Evolutionary conservation across 2,888 invertebrate genomes (phyloP).

Genomic region (Phaonia tiefii): DNA sequence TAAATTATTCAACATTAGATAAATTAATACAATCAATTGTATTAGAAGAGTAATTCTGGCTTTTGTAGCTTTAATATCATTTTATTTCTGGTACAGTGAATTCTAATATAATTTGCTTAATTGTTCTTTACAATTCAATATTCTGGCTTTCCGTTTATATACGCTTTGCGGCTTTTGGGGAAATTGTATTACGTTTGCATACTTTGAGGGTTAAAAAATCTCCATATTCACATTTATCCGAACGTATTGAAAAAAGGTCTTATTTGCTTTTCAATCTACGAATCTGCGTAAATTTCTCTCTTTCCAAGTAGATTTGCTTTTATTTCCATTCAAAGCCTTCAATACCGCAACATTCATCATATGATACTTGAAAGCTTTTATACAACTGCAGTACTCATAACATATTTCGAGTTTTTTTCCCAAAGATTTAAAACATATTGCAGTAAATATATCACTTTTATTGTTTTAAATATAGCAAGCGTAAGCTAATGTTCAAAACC

Average conservation of each 20-base stretch:
- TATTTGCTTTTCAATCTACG: no score
- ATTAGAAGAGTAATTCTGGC: no score
- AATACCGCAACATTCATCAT: not conserved
- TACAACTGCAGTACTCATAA: not conserved
- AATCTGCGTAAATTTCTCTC: no score
- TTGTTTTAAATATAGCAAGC: not conserved
- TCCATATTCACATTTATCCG: not conserved
- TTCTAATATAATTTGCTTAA: no score
- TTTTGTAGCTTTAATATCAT: no score
- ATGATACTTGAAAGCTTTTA: slow-evolving; percentile 9
- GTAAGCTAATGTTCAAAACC: not conserved
- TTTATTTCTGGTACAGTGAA: no score
- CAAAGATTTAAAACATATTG: no score
- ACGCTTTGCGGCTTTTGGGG: not conserved
- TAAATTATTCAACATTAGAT: no score
- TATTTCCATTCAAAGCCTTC: not conserved
- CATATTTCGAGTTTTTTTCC: no score
- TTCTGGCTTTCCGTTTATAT: not conserved
- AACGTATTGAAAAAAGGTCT: no score
- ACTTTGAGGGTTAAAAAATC: slow-evolving; percentile 22
- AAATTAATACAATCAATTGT: no score
- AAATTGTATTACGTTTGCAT: slow-evolving; percentile 19
- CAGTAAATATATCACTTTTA: not conserved
- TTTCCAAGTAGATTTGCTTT: not conserved
- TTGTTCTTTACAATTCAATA: no score